Percentiles rank a stretch among this genome's conserved stretches.
phyloP scores from a whole-genome alignment of 2,113 vertebrate genomes.

The Lasiurus borealis region DNA sequence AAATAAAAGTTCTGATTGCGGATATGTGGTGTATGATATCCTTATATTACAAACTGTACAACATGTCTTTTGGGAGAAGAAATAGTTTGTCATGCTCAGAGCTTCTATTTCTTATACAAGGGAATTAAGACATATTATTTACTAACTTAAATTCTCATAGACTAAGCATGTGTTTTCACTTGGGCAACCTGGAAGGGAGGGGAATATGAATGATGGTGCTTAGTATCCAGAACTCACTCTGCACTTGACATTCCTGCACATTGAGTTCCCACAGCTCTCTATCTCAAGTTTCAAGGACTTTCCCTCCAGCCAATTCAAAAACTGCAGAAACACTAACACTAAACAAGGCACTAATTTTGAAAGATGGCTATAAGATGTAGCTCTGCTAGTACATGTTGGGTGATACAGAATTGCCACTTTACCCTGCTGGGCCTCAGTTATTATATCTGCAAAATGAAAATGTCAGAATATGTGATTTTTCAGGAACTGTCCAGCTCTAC shows the following conservation, averaged over 20 bases:
- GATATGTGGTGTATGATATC: neutral
- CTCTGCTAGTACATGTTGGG: neutral
- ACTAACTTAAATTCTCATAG: neutral
- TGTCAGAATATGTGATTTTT: neutral
- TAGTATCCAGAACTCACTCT: neutral
- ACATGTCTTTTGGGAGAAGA: neutral
- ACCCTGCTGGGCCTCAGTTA: neutral
- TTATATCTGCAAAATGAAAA: neutral
- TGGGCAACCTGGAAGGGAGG: neutral
- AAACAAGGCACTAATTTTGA: neutral
- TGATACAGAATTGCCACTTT: neutral
- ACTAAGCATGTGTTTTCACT: neutral
- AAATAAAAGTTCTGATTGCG: slow-evolving; percentile 37
- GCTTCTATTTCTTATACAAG: neutral
- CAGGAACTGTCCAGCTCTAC: neutral
- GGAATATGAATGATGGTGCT: neutral
- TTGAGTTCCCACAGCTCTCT: neutral
- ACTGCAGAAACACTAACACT: neutral
- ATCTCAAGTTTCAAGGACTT: neutral
- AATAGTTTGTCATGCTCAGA: neutral
- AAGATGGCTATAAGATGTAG: neutral
- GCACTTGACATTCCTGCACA: neutral
- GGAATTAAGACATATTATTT: neutral
- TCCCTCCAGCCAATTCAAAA: neutral
- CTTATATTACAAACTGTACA: neutral